Evolutionary conservation across 2,888 invertebrate genomes (phyloP).

Genomic region (Cryptus armator): DNA sequence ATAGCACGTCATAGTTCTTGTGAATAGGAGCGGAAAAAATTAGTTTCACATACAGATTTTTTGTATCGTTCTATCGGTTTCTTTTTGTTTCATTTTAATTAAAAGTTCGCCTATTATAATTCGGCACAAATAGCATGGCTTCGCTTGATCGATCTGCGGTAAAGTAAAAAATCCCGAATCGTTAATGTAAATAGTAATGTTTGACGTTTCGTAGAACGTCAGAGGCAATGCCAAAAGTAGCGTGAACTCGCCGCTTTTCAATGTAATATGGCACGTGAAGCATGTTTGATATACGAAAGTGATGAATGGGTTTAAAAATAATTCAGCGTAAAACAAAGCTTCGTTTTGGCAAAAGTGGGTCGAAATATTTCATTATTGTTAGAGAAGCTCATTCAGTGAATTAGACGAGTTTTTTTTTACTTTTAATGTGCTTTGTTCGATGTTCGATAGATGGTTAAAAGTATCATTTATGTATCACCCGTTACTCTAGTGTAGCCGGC

Average conservation of each 20-base stretch:
- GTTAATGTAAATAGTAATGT: background rate
- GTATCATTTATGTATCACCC: background rate
- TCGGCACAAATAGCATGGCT: conserved; percentile 13
- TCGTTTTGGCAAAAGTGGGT: background rate
- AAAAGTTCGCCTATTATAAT: background rate
- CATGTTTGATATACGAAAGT: background rate
- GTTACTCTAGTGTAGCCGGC: background rate
- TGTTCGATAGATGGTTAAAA: background rate
- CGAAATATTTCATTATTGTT: background rate
- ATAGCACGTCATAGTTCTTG: background rate
- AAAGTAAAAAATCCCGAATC: background rate
- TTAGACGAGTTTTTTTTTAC: background rate
- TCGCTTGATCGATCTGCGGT: conserved; percentile 23
- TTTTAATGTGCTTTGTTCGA: background rate
- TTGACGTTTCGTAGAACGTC: background rate
- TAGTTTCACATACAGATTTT: conserved; percentile 20
- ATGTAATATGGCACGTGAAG: background rate
- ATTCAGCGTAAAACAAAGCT: background rate
- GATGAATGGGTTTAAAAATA: background rate
- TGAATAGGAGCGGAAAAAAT: conserved; percentile 13
- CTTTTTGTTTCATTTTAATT: background rate
- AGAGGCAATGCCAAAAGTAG: background rate
- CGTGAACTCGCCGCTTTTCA: background rate
- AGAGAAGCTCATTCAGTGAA: background rate
- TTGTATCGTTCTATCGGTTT: conserved; percentile 25